Evolutionary conservation across 2,797 vertebrate species (phyloP), one percentile per base, ranked within the genome.

Genomic region (Danio tinwini): DNA sequence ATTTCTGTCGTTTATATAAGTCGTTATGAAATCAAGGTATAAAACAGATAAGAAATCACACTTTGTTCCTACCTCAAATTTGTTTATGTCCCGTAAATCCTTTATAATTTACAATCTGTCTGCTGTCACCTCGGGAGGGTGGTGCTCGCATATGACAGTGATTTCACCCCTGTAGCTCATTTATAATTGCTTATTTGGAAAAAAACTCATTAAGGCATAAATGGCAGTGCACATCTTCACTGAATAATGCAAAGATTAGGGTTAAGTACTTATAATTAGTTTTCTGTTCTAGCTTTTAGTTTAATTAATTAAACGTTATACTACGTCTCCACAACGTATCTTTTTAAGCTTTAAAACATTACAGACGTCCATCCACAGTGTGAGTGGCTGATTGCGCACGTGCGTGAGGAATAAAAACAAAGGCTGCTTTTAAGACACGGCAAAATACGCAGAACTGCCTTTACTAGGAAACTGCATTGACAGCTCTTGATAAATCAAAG

Each of bases 401-500:
- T 79, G 68, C 19, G 37, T 3, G 47, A 44, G 13, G 39, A 62
- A 53, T 42, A 63, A 70, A 70, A 70, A 69, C 65, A 78, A 71
- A 78, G 64, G 17, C 40, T 56, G 40, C 10, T 40, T 67, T 65
- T 21, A 37, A 42, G 19, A 75, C 5, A 76, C 39, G 42, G 19
- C 76, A 12, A 40, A 67, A 72, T 80, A 55, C 77, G 77, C 77
- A 80, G 77, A 80, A 80, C 49, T 19, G 59, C 3, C 47, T 64
- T 59, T 78, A 52, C 77, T 44, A 12, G 68, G 77, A 72, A 78
- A 71, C 12, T 2, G 68, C 77, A 53, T 29, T 80, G 59, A 45
- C 59, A 80, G 49, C 19, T 64, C 40, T 14, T 29, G 55, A 17
- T 42, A 78, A 69, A 52, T 42, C 63, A 67, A 17, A 53, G 62